Conservation (phyloP, 1,140 invertebrate species). For the Aleiodes sp. region DNA sequence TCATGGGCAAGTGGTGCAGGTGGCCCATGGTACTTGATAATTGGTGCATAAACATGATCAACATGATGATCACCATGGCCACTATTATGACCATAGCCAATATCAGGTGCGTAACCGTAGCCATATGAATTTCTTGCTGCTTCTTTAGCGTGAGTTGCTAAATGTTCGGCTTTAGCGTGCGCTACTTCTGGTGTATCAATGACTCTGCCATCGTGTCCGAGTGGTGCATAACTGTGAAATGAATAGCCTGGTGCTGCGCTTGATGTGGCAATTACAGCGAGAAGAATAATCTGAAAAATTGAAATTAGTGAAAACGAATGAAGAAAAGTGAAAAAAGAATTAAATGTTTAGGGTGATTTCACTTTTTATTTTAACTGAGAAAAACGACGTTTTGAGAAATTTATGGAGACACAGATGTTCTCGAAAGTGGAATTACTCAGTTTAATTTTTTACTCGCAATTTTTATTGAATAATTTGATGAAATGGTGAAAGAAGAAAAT, state of each 20-base stretch:
- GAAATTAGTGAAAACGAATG: no score
- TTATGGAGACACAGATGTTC: no score
- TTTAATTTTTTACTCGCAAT: no score
- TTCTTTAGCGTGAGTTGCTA: constrained; percentile 61
- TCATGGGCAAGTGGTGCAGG: constrained; percentile 62
- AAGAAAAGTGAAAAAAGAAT: not conserved
- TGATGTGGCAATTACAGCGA: constrained; percentile 33
- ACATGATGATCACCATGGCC: not conserved
- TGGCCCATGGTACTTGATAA: constrained; percentile 41
- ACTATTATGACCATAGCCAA: constrained; percentile 14
- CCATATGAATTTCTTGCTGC: constrained; percentile 52
- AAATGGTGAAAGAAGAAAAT: no score
- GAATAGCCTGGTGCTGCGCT: constrained; percentile 29
- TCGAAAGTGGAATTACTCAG: no score
- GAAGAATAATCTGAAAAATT: constrained; percentile 30
- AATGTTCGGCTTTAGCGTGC: constrained; percentile 67
- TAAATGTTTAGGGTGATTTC: not conserved
- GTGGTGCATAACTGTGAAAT: constrained; percentile 20
- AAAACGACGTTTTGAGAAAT: no score
- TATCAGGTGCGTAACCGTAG: constrained; percentile 42
- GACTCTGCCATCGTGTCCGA: constrained; percentile 62
- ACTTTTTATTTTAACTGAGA: not conserved
- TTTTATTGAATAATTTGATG: no score
- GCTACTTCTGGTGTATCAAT: constrained; percentile 69
- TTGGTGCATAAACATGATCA: constrained; percentile 31